Base-by-base conservation (phyloP, 1,140 invertebrate species). In the Cotesia vestalis region DNA sequence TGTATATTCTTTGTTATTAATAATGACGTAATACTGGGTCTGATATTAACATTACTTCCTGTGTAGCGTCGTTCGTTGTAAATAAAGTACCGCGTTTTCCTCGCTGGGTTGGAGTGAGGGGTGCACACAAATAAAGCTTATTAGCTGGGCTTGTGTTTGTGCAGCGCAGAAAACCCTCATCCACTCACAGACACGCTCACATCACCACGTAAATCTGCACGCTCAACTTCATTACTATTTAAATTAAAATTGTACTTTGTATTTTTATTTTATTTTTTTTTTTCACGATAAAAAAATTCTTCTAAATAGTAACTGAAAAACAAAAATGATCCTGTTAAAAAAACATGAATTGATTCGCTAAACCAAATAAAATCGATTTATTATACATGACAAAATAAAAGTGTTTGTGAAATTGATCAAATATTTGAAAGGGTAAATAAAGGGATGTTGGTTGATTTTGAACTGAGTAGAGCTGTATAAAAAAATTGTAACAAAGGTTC, bases 11-110 rank as follows among this genome's bases (percentile, higher is more conserved):
- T 46, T 46, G 72, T 76, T 79, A 81, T 81, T 81, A 80, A 81
- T 81, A 81, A 80, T 78, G 72, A 74, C 36, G 59, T 81, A 81
- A 80, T 78, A 71, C 75, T 52, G 59, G 71, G 6, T 46, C 73
- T 77, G 76, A 80, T 80, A 80, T 81, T 81, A 79, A 81, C 66
- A 75, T 68, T 78, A 71, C 60, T 69, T 63, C 71, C 73, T 68
- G 35, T 68, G 35, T 55, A 34, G 60, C 68, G 62, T 57, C 27
- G 27, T 27, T 11, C 66, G 61, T 53, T 66, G 61, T 66, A 72
- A 72, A 66, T 72, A 72, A 72, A 64, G 14, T 40, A 72, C 35
- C 35, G 27, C 55, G 52, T 51, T 64, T 55, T 57, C 60, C 51
- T 55, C 46, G 34, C 46, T 59, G 52, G 63, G 20, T 36, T 53